A percentile compares a stretch with the other conserved stretches of the same genome.
Evolutionary conservation across 2,797 vertebrate species (phyloP).

Genomic region (Mus caroli): DNA sequence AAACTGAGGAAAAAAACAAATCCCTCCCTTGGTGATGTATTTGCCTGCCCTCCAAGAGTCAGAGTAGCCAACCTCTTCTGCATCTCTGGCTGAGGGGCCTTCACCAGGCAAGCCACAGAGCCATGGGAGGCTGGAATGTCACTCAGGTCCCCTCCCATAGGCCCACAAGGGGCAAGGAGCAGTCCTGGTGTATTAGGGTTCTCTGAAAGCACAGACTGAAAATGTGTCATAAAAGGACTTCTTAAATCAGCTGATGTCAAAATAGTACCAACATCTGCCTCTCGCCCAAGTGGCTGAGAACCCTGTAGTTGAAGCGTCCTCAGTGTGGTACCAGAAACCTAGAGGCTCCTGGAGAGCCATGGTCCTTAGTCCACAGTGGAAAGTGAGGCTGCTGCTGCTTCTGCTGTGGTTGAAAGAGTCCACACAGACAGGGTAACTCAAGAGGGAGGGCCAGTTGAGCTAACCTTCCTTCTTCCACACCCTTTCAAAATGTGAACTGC

Average conservation of each 20-base stretch:
- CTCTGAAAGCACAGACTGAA: not conserved
- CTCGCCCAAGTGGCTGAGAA: not conserved
- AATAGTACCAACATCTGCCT: not conserved
- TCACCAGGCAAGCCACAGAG: not conserved
- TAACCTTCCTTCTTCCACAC: not conserved
- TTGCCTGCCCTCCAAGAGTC: not conserved
- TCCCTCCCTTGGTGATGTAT: not conserved
- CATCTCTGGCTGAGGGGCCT: not conserved
- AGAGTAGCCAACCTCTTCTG: not conserved
- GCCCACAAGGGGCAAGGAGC: not conserved
- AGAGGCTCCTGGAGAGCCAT: not conserved
- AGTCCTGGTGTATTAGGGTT: too few relatives aligned
- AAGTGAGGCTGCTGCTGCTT: not conserved
- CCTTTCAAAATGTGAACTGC: not conserved
- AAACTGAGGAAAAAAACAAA: not conserved
- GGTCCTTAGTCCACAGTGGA: too few relatives aligned
- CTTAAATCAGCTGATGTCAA: not conserved
- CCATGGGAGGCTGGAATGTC: not conserved
- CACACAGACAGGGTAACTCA: too few relatives aligned
- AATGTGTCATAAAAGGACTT: not conserved
- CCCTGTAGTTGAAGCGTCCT: too few relatives aligned
- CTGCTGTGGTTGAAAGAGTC: not conserved
- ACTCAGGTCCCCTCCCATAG: not conserved
- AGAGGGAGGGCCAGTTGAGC: not conserved
- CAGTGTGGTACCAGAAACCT: not conserved